phyloP scores from a whole-genome alignment of 2,888 invertebrate species.

The Plagodis pulveraria region DNA sequence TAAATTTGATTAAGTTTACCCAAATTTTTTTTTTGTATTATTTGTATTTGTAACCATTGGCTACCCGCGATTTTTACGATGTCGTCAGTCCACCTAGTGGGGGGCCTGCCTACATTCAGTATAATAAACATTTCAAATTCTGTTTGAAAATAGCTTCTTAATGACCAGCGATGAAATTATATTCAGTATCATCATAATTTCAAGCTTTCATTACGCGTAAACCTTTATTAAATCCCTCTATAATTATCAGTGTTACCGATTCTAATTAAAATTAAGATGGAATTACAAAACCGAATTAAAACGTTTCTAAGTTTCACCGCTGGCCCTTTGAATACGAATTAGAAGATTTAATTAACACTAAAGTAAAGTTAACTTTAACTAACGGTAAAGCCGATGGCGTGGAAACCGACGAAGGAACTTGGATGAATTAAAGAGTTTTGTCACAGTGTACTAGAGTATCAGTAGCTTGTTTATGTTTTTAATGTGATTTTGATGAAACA shows the following conservation, averaged over 20 bases:
- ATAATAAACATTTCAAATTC: too few species aligned
- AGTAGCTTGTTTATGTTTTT: conserved; percentile 1
- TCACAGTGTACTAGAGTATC: conserved; percentile 6
- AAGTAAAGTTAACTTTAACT: too few species aligned
- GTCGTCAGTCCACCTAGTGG: too few species aligned
- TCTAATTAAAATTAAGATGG: conserved; percentile 33
- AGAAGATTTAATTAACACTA: conserved; percentile 72
- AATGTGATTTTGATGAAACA: too few species aligned
- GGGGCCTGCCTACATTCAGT: too few species aligned
- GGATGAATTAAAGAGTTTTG: conserved; percentile 55
- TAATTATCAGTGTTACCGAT: conserved; percentile 27
- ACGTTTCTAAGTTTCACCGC: conserved; percentile 43
- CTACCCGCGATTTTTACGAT: too few species aligned
- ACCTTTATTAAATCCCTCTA: conserved; percentile 12
- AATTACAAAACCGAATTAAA: conserved; percentile 40
- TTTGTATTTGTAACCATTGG: too few species aligned
- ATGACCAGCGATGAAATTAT: neutral
- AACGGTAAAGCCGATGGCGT: conserved; percentile 67
- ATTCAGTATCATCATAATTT: conserved; percentile 3
- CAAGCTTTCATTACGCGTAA: conserved; percentile 1
- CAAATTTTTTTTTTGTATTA: too few species aligned
- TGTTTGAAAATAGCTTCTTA: neutral
- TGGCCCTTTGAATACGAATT: conserved; percentile 54
- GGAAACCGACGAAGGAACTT: conserved; percentile 60
- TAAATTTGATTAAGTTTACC: too few species aligned